Percentiles rank a stretch among this genome's conserved stretches.
phyloP scores from a whole-genome alignment of 2,113 vertebrate species.

The Gymnarchus niloticus region DNA sequence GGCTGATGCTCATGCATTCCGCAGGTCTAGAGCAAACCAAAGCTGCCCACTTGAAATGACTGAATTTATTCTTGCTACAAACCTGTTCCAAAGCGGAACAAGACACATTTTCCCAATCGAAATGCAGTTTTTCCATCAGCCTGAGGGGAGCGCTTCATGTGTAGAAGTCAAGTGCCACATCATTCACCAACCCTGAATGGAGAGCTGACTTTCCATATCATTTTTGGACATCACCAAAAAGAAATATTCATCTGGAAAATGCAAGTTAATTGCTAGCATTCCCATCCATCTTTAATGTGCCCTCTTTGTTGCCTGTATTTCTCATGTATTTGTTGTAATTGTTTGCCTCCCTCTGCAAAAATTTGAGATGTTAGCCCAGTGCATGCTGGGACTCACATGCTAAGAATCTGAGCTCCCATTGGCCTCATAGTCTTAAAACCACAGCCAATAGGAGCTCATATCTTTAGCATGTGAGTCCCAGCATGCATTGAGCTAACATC shows the following conservation, averaged over 20 bases:
- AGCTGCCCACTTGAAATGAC: background rate
- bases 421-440: conserved; percentile 28
- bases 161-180: too few species aligned
- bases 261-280: conserved; percentile 55
- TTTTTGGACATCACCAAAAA: conserved; percentile 53
- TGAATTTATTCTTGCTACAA: background rate
- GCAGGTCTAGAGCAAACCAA: background rate
- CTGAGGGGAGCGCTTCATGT: too few species aligned
- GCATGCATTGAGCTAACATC: background rate
- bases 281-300: conserved; percentile 54
- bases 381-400: background rate
- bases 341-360: conserved; percentile 45
- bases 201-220: conserved; percentile 36
- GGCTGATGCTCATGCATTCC: background rate
- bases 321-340: conserved; percentile 57
- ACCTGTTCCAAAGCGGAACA: background rate
- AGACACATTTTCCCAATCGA: background rate
- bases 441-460: background rate
- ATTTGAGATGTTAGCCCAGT: background rate
- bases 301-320: conserved; percentile 46
- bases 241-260: conserved; percentile 55
- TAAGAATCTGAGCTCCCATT: background rate
- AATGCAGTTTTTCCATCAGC: background rate
- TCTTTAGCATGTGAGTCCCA: background rate
- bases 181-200: background rate